Evolutionary conservation across 2,113 vertebrate species (phyloP).

Genomic region (Heterotis niloticus): DNA sequence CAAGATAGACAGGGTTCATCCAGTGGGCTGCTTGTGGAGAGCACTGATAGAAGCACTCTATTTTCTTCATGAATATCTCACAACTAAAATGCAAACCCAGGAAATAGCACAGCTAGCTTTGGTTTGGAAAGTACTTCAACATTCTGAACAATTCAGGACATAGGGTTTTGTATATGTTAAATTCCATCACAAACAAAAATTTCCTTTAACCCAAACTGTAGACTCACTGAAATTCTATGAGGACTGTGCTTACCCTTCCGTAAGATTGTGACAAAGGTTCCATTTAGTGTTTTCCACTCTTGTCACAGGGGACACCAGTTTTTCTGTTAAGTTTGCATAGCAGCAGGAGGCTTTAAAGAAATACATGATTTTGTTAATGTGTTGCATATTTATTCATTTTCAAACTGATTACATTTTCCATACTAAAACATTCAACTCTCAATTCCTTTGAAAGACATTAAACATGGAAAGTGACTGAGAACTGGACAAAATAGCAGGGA

Average conservation of each 20-base stretch:
- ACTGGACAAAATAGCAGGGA: too few relatives aligned
- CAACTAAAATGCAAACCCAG: constrained; percentile 48
- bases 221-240: background rate
- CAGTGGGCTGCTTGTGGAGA: constrained; percentile 58
- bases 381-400: too few relatives aligned
- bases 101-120: background rate
- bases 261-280: constrained; percentile 65
- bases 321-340: constrained; percentile 53
- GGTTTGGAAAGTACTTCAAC: background rate
- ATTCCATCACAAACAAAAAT: too few relatives aligned
- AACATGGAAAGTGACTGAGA: too few relatives aligned
- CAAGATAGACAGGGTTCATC: constrained; percentile 44
- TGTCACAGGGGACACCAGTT: constrained; percentile 55
- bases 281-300: constrained; percentile 59
- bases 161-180: background rate
- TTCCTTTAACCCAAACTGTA: background rate
- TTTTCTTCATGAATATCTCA: constrained; percentile 62
- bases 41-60: constrained; percentile 66
- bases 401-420: too few relatives aligned
- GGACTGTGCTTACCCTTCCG: constrained; percentile 52
- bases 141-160: background rate
- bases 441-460: too few relatives aligned
- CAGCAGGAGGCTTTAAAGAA: constrained; percentile 60
- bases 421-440: too few relatives aligned
- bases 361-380: background rate